Evolutionary conservation across 2,888 invertebrate species (phyloP).

Genomic region (Ornithoptera priamus): DNA sequence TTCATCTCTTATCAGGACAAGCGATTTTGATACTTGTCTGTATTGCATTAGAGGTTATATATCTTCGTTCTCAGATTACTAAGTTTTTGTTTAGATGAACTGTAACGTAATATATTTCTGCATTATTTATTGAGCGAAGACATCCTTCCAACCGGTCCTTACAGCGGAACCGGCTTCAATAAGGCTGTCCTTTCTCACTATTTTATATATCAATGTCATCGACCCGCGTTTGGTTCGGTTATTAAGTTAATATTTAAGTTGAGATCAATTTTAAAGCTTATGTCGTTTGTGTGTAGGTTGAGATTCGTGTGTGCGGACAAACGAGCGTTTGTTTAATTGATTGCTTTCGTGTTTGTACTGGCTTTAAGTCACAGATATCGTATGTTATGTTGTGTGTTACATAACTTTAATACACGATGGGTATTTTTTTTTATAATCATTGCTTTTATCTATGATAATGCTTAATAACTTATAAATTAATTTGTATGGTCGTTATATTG

Average conservation of each 20-base stretch:
- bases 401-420: no score
- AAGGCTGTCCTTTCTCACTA: slow-evolving; percentile 10
- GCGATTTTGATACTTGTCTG: not conserved
- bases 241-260: not conserved
- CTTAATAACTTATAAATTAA: no score
- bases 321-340: not conserved
- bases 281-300: not conserved
- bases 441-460: no score
- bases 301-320: not conserved
- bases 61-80: not conserved
- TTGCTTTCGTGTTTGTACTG: slow-evolving; percentile 11
- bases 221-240: slow-evolving; percentile 6
- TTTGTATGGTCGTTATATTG: no score
- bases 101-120: slow-evolving; percentile 25
- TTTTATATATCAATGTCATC: slow-evolving; percentile 16
- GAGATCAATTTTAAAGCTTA: not conserved
- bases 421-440: no score
- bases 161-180: slow-evolving; percentile 24
- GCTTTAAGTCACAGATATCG: slow-evolving; percentile 15
- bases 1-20: not conserved
- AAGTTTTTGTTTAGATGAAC: slow-evolving; percentile 21
- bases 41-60: not conserved
- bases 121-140: slow-evolving; percentile 19
- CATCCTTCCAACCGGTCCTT: slow-evolving; percentile 26
- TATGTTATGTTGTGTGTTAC: slow-evolving; percentile 1